Evolutionary conservation across 2,888 invertebrate genomes (phyloP), one percentile per base, ranked within the genome.

Genomic region (Neelides folsomi): DNA sequence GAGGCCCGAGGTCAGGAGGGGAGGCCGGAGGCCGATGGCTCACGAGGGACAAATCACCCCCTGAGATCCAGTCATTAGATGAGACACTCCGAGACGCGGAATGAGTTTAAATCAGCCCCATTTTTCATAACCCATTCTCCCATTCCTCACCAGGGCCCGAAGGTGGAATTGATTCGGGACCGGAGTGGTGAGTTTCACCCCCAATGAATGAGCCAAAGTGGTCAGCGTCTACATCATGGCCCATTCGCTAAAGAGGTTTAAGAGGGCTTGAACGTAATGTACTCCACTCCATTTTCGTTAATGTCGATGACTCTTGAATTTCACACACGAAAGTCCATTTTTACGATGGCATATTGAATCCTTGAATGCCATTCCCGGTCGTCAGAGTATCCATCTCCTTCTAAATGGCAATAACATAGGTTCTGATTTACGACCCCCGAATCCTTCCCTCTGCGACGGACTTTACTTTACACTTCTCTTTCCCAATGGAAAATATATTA

Each of bases 221-320:
- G 37, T 19, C 45, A 41, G 45, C 47, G 18, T 40, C 43, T 16
- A 18, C 19, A 46, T 13, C 13, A 37, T 15, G 8, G 46, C 18
- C 16, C 37, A 27, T 37, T 12, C 36, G 15, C 37, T 46, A 39
- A 44, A 41, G 47, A 45, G 42, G 48, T 40, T 51, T 47, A 48
- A 49, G 52, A 49, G 43, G 47, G 41, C 51, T 34, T 47, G 38
- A 46, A 51, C 55, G 59, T 58, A 66, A 64, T 64, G 62, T 65
- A 64, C 59, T 63, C 58, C 63, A 59, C 59, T 57, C 66, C 65
- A 66, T 67, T 67, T 60, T 62, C 61, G 59, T 63, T 66, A 66
- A 67, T 66, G 65, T 64, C 65, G 63, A 64, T 63, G 66, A 66
- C 66, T 66, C 64, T 58, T 66, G 65, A 66, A 66, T 66, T 66